Evolutionary conservation across 2,113 vertebrate species (phyloP).

Genomic region (Catharus bicknelli): DNA sequence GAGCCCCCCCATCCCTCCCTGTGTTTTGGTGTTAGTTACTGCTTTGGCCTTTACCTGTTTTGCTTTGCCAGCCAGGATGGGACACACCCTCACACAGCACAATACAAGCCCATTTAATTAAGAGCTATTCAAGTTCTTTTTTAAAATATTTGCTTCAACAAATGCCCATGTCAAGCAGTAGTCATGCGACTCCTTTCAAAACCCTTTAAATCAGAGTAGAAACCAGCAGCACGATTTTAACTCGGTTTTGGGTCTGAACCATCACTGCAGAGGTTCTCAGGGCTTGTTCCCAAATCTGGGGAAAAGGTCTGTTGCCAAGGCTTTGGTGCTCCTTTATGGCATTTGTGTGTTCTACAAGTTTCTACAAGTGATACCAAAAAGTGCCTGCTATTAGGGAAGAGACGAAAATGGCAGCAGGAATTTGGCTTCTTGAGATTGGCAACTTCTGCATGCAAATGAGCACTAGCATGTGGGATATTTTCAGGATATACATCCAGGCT

Average conservation of each 20-base stretch:
- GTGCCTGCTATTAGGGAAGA: neutral
- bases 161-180: neutral
- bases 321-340: neutral
- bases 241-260: neutral
- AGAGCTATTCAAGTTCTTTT: constrained; percentile 11
- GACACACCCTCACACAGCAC: constrained; percentile 43
- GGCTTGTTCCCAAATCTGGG: neutral
- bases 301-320: neutral
- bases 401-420: neutral
- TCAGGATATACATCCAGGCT: neutral
- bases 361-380: neutral
- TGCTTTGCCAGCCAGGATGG: constrained; percentile 1
- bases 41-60: constrained; percentile 5
- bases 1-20: neutral
- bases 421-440: neutral
- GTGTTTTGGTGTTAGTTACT: neutral
- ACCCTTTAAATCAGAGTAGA: neutral
- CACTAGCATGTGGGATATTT: neutral
- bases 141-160: neutral
- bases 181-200: neutral
- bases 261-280: neutral
- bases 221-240: neutral
- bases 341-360: neutral
- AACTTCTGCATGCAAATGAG: neutral
- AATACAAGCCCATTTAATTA: constrained; percentile 40